phyloP scores from a whole-genome alignment of 1,140 invertebrate species.

The Drosophila leontia region DNA sequence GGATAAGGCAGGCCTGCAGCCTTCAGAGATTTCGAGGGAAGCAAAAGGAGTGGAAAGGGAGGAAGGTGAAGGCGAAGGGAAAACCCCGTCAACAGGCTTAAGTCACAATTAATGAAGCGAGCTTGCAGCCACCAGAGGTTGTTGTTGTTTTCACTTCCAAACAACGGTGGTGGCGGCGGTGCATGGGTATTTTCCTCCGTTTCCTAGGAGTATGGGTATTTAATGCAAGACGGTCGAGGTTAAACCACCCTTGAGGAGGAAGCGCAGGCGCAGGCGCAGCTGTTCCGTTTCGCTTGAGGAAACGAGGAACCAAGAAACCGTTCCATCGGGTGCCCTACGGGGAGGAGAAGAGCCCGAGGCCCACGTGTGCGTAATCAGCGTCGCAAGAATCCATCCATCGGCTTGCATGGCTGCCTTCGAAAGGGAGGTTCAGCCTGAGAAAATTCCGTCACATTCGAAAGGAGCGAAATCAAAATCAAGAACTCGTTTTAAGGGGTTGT shows the following conservation, averaged over 20 bases:
- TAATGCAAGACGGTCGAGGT: slow-evolving; percentile 24
- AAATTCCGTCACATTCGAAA: slow-evolving; percentile 35
- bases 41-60: slow-evolving; percentile 7
- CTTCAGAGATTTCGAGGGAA: slow-evolving; percentile 37
- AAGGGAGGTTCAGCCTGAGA: slow-evolving; percentile 44
- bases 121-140: slow-evolving; percentile 40
- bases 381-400: slow-evolving; percentile 34
- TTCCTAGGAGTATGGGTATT: slow-evolving; percentile 3
- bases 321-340: slow-evolving; percentile 52
- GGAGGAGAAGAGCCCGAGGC: slow-evolving; percentile 17
- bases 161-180: slow-evolving; percentile 24
- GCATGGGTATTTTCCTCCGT: slow-evolving; percentile 47
- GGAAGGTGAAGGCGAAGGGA: slow-evolving; percentile 36
- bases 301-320: slow-evolving; percentile 51
- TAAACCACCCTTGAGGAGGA: slow-evolving; percentile 64
- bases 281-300: slow-evolving; percentile 64
- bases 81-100: slow-evolving; percentile 49
- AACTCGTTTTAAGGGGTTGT: slow-evolving; percentile 27
- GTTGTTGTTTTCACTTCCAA: slow-evolving; percentile 5
- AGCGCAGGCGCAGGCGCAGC: slow-evolving; percentile 70
- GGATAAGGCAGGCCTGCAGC: slow-evolving; percentile 30
- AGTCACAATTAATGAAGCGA: slow-evolving; percentile 58
- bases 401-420: slow-evolving; percentile 7
- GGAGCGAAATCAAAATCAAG: slow-evolving; percentile 61
- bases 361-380: slow-evolving; percentile 68